Evolutionary conservation across 30 jellyfish, hydroid and myxozoan genomes (phyloP).

Genomic region (Nemopilema nomurai): DNA sequence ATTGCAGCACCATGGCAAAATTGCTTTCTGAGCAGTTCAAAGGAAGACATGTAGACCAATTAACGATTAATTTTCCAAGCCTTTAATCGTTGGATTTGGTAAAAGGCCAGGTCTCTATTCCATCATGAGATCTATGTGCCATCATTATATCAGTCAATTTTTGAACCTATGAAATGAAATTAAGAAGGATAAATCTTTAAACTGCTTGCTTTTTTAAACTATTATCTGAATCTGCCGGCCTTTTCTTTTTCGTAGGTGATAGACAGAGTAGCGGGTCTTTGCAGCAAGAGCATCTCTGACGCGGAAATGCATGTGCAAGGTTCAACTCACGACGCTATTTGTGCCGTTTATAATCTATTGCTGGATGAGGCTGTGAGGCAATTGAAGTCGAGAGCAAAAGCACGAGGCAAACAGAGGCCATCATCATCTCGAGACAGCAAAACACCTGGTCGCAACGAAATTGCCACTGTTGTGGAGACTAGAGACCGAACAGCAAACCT

Average conservation of each 20-base stretch:
- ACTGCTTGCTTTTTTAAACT: too few species aligned
- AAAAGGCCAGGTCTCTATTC: too few species aligned
- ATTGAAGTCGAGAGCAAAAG: slow-evolving; percentile 7
- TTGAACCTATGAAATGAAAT: too few species aligned
- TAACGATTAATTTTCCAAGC: too few species aligned
- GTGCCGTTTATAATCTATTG: slow-evolving; percentile 56
- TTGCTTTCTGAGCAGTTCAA: too few species aligned
- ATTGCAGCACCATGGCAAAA: too few species aligned
- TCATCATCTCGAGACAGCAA: neutral
- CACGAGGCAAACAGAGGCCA: neutral
- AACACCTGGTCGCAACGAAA: neutral
- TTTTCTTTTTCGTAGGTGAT: slow-evolving; percentile 15
- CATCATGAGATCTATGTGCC: too few species aligned
- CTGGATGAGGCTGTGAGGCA: slow-evolving; percentile 48
- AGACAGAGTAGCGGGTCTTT: slow-evolving; percentile 40
- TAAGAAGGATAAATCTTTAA: too few species aligned
- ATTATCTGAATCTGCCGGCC: too few species aligned
- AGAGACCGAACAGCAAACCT: neutral
- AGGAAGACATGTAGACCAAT: too few species aligned
- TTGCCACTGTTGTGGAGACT: neutral
- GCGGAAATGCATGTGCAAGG: slow-evolving; percentile 27
- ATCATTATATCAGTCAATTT: too few species aligned
- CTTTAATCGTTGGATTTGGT: too few species aligned
- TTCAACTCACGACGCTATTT: slow-evolving; percentile 50
- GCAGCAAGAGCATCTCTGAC: slow-evolving; percentile 12